Base-by-base conservation (phyloP, 1,140 invertebrate genomes). In the Pissodes strobi region DNA sequence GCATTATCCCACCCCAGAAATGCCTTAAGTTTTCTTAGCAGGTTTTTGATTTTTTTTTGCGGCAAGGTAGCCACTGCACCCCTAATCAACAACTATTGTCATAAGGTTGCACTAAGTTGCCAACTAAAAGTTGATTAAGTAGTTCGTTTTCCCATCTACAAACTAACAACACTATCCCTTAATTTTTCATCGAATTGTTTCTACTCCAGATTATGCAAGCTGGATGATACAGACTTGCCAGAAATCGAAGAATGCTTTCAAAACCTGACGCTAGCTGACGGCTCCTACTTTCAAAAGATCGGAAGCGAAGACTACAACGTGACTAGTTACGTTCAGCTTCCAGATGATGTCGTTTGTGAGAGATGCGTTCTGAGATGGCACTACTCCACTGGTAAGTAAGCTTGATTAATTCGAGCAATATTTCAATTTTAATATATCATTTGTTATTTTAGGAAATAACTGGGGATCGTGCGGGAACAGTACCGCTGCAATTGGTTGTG, bases 331-430 rank as follows among this genome's bases (percentile, higher is more conserved):
- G 72, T 83, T 3, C 9, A 72, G 1, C 71, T 87, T 2, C 88
- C 89, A 0, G 17, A 72, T 2, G 75, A 73, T 21, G 13, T 90
- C 1, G 81, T 74, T 1, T 90, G 88, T 70, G 43, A 82, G 4
- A 83, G 86, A 41, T 90, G 88, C 72, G 85, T 89, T 0, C 69
- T 90, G 1, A 82, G 88, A 58, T 90, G 88, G 88, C 83, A 83
- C 56, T 90, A 90, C 67, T 75, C 73, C 27, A 81, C 81, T 48
- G 86, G 81, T 82, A 66, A 55, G 65, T 59, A 34, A 15, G 15
- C 8, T 12, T 37, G 6, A n/a, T n/a, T n/a, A n/a, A n/a, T n/a
- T n/a, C n/a, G n/a, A n/a, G n/a, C n/a, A n/a, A n/a, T n/a, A n/a
- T n/a, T n/a, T n/a, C n/a, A n/a, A n/a, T n/a, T n/a, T n/a, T n/a